A percentile compares a stretch with the other conserved stretches of the same genome.
Conservation (phyloP, 2,113 vertebrate genomes). For the Hipposideros armiger region DNA sequence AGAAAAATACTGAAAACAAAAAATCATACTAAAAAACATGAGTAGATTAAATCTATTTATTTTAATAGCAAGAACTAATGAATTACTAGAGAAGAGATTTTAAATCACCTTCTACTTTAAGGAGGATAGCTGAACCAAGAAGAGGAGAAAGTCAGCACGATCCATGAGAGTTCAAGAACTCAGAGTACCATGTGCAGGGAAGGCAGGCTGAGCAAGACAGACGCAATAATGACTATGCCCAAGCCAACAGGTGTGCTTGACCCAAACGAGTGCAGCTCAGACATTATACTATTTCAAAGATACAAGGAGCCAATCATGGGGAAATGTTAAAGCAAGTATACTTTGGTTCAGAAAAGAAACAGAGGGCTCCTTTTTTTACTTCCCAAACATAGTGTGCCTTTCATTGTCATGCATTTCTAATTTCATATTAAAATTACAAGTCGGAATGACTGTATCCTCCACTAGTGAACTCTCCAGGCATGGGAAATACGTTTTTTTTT, state of each 20-base stretch:
- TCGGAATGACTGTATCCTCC: background rate
- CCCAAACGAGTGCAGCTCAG: background rate
- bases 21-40: background rate
- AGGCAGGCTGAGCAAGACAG: background rate
- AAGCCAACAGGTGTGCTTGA: background rate
- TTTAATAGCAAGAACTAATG: background rate
- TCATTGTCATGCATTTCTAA: background rate
- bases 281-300: background rate
- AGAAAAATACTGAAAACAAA: background rate
- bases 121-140: background rate
- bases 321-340: background rate
- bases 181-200: background rate
- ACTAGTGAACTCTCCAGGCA: background rate
- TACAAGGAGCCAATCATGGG: background rate
- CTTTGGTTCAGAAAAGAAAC: background rate
- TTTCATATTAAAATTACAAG: background rate
- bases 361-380: background rate
- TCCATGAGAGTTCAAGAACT: background rate
- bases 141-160: background rate
- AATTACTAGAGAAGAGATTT: background rate
- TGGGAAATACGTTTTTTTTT: background rate
- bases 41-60: background rate
- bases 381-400: background rate
- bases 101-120: background rate
- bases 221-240: too few relatives aligned